Base-by-base conservation (phyloP, 2,888 invertebrate genomes). In the Smittia sp. region DNA sequence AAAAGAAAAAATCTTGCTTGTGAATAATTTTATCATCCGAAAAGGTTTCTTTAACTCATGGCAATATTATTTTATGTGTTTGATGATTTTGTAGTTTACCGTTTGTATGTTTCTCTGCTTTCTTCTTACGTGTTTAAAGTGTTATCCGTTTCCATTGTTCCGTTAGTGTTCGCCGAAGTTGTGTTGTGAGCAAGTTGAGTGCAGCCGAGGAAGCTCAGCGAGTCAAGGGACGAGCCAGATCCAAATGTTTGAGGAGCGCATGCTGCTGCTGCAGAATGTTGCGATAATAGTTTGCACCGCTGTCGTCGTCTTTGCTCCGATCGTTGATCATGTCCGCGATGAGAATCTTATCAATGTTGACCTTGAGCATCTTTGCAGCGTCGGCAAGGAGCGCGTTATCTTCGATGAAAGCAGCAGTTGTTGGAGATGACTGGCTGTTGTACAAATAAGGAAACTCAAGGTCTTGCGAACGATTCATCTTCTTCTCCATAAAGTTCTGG, bases 401-500 rank as follows among this genome's bases (percentile, higher is more conserved):
- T 18, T 69, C 69, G 13, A 32, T 25, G 22, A 62, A 38, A 13
- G 15, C 22, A n/a, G 46, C 46, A 18, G 9, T 22, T n/a, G 22
- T 15, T 18, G 69, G 69, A 13, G 69, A 62, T 52, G 13, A 18
- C n/a, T 7, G n/a, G 18, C n/a, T 9, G 15, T 63, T 25, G 27
- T 27, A 11, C 11, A n/a, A 24, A 46, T 70, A 54, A 22, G 69
- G 15, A n/a, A 70, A 54, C 7, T 52, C 69, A 1, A 52, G 24
- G n/a, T 70, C 69, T 24, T 54, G 25, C 6, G 54, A 41, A 41
- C 24, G 46, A 46, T 46, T 15, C 4, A 25, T 15, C 22, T 73
- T 73, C 1, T 73, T 73, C 15, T 73, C 73, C 41, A 73, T 24
- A 13, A 77, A 76, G 74, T 79, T 79, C 77, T 80, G 79, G 69